These are phyloP conservation scores for Microtus montanus DNA, from an alignment of 2,113 vertebrate species.

Conservation along the genomic window DNA sequence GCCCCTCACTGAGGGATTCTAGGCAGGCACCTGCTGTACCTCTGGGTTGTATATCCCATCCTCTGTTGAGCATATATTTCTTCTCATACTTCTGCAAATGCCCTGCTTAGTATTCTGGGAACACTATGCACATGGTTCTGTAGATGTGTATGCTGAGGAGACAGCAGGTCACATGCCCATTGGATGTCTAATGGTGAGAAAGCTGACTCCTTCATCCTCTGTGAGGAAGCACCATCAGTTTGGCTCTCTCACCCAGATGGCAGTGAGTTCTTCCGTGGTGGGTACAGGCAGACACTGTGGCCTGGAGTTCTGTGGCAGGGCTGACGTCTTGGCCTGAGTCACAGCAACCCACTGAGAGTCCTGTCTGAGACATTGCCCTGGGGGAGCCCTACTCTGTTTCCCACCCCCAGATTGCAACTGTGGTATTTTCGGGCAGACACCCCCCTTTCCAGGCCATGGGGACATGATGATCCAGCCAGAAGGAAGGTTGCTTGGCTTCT, in stretches of 20 bases:
- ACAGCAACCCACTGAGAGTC: background rate
- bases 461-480: constrained; percentile 16
- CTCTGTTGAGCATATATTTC: accelerated
- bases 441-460: background rate
- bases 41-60: background rate
- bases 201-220: background rate
- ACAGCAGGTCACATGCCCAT: background rate
- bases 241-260: background rate
- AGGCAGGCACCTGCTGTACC: background rate
- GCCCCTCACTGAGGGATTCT: background rate
- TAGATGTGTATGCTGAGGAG: too few relatives aligned
- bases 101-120: accelerated
- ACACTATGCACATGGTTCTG: background rate
- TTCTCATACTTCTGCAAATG: background rate
- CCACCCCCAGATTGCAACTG: background rate
- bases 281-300: background rate
- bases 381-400: background rate
- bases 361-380: background rate
- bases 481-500: constrained; percentile 49
- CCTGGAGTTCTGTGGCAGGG: background rate
- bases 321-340: background rate
- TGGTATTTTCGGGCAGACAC: background rate
- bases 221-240: background rate
- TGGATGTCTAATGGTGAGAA: background rate
- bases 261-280: background rate